Base-by-base conservation (phyloP, 2,888 invertebrate species). In the Palloptera scutellata region DNA sequence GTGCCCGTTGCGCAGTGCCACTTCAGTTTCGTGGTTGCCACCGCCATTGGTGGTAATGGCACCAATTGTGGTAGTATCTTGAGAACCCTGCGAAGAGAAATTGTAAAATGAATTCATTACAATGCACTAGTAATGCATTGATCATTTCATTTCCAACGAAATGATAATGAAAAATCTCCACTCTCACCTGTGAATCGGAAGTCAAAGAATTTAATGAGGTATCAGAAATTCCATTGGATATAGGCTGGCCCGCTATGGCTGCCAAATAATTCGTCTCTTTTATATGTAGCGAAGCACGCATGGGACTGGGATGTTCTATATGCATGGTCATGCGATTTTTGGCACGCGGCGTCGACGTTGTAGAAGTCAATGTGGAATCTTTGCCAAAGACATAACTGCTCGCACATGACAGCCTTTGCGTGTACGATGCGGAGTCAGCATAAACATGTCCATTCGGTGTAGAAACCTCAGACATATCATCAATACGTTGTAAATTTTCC, bases 401-500 rank as follows among this genome's bases (percentile, higher is more conserved):
- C 67, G 88, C 88, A 12, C 87, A 87, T 8, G 89, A 89, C 64
- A 88, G 86, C 64, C 89, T 83, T 75, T 88, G 84, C 6, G 86
- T 79, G 54, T 82, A 81, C 10, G 83, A 84, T 0, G 82, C 81
- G 0, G 82, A 79, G 48, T 87, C 88, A 0, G 84, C 82, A 70
- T 83, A 83, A 42, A 80, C 79, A 69, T 83, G 81, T 0, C 83
- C 83, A 74, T 82, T 83, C 30, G 79, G 80, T 0, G 82, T 79
- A 2, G 68, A 48, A 1, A 78, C 73, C 17, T 83, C 82, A 15
- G 86, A 86, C 12, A 85, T 80, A 67, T 87, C 86, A 61, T 86
- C 86, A 43, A 95, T 88, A 48, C 96, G 89, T 78, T 92, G 91
- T 65, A 95, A 88, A 86, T 95, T 95, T 75, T 97, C 97, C 81